Evolutionary conservation across 2,888 invertebrate species (phyloP).

Genomic region (Cyclophora albipunctata): DNA sequence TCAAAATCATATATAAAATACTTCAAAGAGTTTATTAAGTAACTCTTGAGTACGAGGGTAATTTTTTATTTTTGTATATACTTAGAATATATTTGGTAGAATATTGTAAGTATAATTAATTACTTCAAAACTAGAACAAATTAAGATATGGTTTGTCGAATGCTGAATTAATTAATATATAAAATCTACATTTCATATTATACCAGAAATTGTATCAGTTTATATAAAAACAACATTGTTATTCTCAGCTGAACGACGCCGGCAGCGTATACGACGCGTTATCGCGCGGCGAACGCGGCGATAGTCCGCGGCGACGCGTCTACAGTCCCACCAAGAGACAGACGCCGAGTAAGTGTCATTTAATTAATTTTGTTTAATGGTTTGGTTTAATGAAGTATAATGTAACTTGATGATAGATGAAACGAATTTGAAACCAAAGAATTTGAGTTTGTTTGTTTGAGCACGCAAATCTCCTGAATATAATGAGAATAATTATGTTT

Average conservation of each 20-base stretch:
- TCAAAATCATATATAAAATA: too few relatives aligned
- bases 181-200: too few relatives aligned
- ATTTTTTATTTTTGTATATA: too few relatives aligned
- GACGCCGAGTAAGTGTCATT: constrained; percentile 72
- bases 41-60: too few relatives aligned
- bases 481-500: neutral
- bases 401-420: neutral
- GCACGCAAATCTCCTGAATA: neutral
- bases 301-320: constrained; percentile 83
- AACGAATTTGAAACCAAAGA: neutral
- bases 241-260: constrained; percentile 83
- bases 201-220: too few relatives aligned
- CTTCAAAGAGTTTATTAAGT: too few relatives aligned
- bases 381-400: neutral
- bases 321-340: constrained; percentile 91
- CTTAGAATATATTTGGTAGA: too few relatives aligned
- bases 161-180: too few relatives aligned
- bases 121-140: too few relatives aligned
- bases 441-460: neutral
- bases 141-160: too few relatives aligned
- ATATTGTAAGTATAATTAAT: too few relatives aligned
- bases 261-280: constrained; percentile 91
- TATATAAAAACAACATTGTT: too few relatives aligned
- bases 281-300: constrained; percentile 83
- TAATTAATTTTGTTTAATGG: neutral